Conservation (phyloP, 1,140 invertebrate genomes). For the Calephelis virginiensis region DNA sequence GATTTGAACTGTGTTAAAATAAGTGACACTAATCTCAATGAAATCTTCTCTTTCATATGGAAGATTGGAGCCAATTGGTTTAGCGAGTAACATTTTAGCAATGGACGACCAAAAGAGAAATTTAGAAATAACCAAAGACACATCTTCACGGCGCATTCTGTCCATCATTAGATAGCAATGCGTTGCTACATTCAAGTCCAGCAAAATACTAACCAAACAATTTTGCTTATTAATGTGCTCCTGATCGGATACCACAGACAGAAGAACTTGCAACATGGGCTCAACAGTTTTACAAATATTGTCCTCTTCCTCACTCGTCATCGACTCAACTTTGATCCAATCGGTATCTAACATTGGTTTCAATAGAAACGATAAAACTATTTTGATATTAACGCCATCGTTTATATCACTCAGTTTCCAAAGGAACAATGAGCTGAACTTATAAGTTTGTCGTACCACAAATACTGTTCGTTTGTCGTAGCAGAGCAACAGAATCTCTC, state of each 20-base stretch:
- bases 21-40: conserved; percentile 46
- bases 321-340: conserved; percentile 40
- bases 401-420: conserved; percentile 57
- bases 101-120: conserved; percentile 49
- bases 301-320: conserved; percentile 55
- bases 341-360: conserved; percentile 46
- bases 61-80: conserved; percentile 39
- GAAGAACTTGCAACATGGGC: conserved; percentile 55
- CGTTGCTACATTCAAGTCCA: conserved; percentile 43
- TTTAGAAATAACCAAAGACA: conserved; percentile 40
- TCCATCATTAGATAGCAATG: conserved; percentile 46
- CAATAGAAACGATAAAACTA: conserved; percentile 43
- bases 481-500: conserved; percentile 52
- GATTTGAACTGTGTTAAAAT: conserved; percentile 56
- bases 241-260: conserved; percentile 42
- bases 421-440: conserved; percentile 54
- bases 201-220: conserved; percentile 39
- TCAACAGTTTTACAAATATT: conserved; percentile 47
- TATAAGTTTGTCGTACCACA: conserved; percentile 57
- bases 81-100: conserved; percentile 45
- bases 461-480: conserved; percentile 60
- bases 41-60: conserved; percentile 50
- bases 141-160: conserved; percentile 47
- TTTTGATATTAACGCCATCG: conserved; percentile 44
- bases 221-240: conserved; percentile 39